Percentiles rank a stretch among this genome's conserved stretches.
Evolutionary conservation across 2,113 vertebrate genomes (phyloP).

Genomic region (Malurus alboscapulatus): DNA sequence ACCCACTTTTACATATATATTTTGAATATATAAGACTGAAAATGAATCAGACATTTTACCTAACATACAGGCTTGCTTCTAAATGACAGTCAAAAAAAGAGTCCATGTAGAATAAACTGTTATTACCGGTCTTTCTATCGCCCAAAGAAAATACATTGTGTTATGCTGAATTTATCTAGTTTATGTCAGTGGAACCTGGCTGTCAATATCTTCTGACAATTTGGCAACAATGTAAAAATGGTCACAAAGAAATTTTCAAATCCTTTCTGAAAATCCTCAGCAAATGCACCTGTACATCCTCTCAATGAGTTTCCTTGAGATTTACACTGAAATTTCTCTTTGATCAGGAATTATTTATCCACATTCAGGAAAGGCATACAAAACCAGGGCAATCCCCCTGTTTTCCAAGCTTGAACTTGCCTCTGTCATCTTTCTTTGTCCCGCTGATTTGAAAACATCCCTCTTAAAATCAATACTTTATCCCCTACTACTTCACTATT

Average conservation of each 20-base stretch:
- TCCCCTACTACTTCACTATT: not conserved
- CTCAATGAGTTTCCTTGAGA: not conserved
- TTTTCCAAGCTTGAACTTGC: not conserved
- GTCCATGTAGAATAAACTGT: not conserved
- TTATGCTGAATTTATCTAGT: not conserved
- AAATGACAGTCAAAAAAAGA: not conserved
- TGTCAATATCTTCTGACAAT: not conserved
- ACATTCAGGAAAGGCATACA: not conserved
- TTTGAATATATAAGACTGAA: not conserved
- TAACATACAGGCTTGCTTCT: not conserved
- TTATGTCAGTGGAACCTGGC: not conserved
- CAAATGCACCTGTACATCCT: not conserved
- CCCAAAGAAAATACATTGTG: not conserved
- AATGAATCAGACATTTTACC: not conserved
- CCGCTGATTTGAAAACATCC: not conserved
- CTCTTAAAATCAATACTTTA: not conserved
- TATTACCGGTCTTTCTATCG: not conserved
- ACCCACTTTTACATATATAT: not conserved
- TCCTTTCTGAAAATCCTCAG: not conserved
- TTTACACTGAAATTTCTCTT: not conserved
- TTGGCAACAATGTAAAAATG: not conserved
- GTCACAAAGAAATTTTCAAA: not conserved
- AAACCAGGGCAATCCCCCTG: rapidly evolving
- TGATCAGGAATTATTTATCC: not conserved
- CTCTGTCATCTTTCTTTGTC: not conserved